These are phyloP conservation scores for Trissolcus japonicus DNA, from an alignment of 2,888 invertebrate genomes.

Conservation along the genomic window DNA sequence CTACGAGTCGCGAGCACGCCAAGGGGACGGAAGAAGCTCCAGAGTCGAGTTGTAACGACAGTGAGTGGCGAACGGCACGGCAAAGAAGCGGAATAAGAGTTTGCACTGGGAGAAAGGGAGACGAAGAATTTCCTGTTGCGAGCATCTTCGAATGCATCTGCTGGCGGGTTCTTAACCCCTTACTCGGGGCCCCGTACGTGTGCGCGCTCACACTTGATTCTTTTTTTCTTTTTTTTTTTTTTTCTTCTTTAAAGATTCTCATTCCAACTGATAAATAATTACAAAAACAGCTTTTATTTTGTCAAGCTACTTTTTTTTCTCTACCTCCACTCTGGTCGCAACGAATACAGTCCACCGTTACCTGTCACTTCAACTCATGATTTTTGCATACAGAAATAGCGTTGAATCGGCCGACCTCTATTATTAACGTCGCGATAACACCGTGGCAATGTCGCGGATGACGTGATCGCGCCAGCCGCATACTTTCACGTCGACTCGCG, in stretches of 20 bases:
- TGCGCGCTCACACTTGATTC: conserved; percentile 6
- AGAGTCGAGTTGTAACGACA: conserved; percentile 50
- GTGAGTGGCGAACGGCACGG: conserved; percentile 46
- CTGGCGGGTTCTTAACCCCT: conserved; percentile 64
- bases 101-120: conserved; percentile 55
- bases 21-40: conserved; percentile 33
- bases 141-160: conserved; percentile 73
- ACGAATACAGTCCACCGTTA: background rate
- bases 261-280: too few species aligned
- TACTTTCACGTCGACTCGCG: conserved; percentile 47
- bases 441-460: conserved; percentile 34
- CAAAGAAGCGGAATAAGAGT: conserved; percentile 39
- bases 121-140: conserved; percentile 74
- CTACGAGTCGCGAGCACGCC: conserved; percentile 20
- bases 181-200: conserved; percentile 15
- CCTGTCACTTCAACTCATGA: background rate
- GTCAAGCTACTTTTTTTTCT: background rate
- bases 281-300: too few species aligned
- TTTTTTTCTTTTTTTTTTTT: conserved; percentile 13
- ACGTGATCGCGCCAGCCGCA: conserved; percentile 38
- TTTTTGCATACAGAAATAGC: background rate
- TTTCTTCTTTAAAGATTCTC: conserved; percentile 7
- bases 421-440: conserved; percentile 35
- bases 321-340: background rate
- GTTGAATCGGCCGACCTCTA: conserved; percentile 16